Evolutionary conservation across 2,113 vertebrate genomes (phyloP), one percentile per base, ranked within the genome.

Genomic region (Ictalurus punctatus): DNA sequence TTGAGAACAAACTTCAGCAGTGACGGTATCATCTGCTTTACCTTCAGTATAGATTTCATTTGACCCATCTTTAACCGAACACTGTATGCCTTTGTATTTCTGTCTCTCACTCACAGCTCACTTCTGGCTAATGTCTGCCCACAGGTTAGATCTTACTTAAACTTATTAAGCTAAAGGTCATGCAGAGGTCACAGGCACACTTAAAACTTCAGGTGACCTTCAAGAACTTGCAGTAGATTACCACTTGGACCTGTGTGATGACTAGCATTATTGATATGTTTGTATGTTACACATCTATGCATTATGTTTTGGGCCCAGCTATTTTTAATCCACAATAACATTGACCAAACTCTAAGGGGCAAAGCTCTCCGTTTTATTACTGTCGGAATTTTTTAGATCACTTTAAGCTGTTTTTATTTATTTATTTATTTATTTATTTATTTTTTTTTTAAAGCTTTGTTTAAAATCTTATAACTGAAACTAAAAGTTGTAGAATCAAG

Each of bases 111-210:
- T 23, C 71, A 84, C 59, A 17, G 16, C 48, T 58, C 27, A 58
- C n/a, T 74, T 87, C 88, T 89, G 87, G 81, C 37, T 89, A 84
- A 89, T n/a, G 73, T 86, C 73, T 44, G 25, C 40, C 16, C 85
- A n/a, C 80, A 79, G 44, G 7, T 87, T 52, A 82, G 71, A 86
- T 69, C 87, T 73, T 88, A 27, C 54, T 21, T 48, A 48, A 48
- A 6, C 44, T 48, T 48, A 54, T 52, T 84, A 56, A 83, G 56
- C 69, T 59, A 30, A 89, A 89, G 61, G 84, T 83, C 87, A 71
- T 44, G 27, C 58, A 59, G 69, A 84, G 84, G 87, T 88, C 87
- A 83, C 83, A 56, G 37, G 69, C 61, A 59, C 67, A 69, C 79
- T 86, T 65, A 79, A 84, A 54, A 83, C 23, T 27, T 83, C 30